These are phyloP conservation scores for Aurelia aurita DNA, from an alignment of 30 jellyfish, hydroid and myxozoan species.

Conservation along the genomic window DNA sequence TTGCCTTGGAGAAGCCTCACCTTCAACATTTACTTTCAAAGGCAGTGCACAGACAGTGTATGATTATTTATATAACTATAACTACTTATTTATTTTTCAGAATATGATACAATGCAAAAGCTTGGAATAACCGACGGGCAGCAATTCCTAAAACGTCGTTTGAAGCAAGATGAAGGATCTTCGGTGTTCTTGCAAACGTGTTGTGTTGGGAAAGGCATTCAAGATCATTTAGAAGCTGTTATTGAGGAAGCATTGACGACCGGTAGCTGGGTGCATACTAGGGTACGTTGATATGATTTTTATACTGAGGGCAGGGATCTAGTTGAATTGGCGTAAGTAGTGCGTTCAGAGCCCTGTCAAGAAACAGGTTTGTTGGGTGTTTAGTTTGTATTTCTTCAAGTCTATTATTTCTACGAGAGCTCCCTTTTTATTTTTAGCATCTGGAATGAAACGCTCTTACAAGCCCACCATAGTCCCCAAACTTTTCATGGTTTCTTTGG, in stretches of 20 bases:
- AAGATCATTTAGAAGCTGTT: slow-evolving; percentile 87
- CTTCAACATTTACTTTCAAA: too few relatives aligned
- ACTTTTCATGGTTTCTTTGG: too few relatives aligned
- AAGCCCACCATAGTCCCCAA: too few relatives aligned
- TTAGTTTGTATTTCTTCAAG: too few relatives aligned
- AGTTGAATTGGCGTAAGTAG: too few relatives aligned
- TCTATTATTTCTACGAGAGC: too few relatives aligned
- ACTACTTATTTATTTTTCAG: slow-evolving; percentile 28
- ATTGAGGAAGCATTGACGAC: slow-evolving; percentile 78
- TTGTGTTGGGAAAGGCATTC: slow-evolving; percentile 73
- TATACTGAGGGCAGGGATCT: too few relatives aligned
- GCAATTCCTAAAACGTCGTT: slow-evolving; percentile 77
- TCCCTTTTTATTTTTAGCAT: too few relatives aligned
- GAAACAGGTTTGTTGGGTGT: too few relatives aligned
- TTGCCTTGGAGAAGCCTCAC: too few relatives aligned
- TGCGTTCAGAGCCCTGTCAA: too few relatives aligned
- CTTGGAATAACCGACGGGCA: slow-evolving; percentile 85
- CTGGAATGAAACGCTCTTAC: too few relatives aligned
- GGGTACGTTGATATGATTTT: slow-evolving; percentile 35
- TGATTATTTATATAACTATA: neutral
- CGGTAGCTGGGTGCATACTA: slow-evolving; percentile 75
- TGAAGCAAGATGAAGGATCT: slow-evolving; percentile 49
- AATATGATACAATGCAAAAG: slow-evolving; percentile 74
- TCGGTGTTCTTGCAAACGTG: slow-evolving; percentile 72
- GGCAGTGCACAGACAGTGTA: neutral